A percentile compares a stretch with the other conserved stretches of the same genome.
Conservation (phyloP, 2,797 vertebrate genomes). For the Sebastes itinus region DNA sequence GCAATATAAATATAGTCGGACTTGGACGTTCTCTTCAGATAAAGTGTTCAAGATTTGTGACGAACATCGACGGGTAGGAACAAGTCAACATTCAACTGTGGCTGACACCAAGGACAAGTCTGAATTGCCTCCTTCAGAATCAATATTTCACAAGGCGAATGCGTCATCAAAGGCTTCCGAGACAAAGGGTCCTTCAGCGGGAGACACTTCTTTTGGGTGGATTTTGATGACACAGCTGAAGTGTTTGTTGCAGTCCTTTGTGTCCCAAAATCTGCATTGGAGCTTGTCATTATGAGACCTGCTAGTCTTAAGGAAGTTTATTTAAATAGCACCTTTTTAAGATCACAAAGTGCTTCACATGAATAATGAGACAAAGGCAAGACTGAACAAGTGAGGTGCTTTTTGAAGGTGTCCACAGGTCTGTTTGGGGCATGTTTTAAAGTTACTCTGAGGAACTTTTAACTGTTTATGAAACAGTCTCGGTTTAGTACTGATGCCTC, state of each 20-base stretch:
- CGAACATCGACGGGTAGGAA: background rate
- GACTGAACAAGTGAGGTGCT: background rate
- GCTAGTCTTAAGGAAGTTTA: background rate
- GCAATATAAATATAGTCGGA: background rate
- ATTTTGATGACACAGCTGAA: background rate
- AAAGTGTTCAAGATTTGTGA: background rate
- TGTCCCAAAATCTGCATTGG: background rate
- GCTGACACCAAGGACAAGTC: constrained; percentile 12
- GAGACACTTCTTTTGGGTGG: background rate
- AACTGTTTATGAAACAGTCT: background rate
- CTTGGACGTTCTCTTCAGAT: background rate
- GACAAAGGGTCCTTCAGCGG: background rate
- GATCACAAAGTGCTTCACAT: background rate
- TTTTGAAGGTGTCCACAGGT: background rate
- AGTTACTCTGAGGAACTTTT: background rate
- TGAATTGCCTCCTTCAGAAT: constrained; percentile 27
- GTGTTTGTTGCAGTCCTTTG: background rate
- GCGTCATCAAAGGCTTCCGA: background rate
- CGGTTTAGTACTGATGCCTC: background rate
- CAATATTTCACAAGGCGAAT: constrained; percentile 5
- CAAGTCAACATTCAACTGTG: background rate
- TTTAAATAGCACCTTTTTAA: background rate
- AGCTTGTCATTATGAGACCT: background rate
- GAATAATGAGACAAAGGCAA: background rate
- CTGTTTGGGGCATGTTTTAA: background rate